These are phyloP conservation scores for Bibio marci DNA, from an alignment of 2,888 invertebrate genomes.

Conservation along the genomic window DNA sequence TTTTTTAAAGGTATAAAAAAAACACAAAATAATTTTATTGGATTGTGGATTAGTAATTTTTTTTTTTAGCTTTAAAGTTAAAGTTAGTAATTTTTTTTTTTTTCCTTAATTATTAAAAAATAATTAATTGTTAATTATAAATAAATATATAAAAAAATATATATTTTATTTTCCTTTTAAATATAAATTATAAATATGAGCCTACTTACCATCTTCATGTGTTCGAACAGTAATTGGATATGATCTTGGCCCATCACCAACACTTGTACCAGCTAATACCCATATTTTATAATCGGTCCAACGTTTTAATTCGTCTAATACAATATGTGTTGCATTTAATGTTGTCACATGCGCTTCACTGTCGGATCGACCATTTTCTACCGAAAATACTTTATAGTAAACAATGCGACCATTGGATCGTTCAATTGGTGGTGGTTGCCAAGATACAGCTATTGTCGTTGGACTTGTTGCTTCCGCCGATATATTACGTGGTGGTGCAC, in stretches of 20 bases:
- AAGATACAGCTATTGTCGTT: conserved; percentile 73
- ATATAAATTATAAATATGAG: too few species aligned
- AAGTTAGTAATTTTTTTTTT: background rate
- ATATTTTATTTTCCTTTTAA: too few species aligned
- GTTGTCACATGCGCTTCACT: conserved; percentile 67
- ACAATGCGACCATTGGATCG: conserved; percentile 83
- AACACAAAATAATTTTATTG: too few species aligned
- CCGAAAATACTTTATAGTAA: conserved; percentile 87
- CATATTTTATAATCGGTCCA: conserved; percentile 96
- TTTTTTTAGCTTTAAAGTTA: too few species aligned
- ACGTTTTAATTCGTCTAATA: conserved; percentile 76
- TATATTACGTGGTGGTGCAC: conserved; percentile 91
- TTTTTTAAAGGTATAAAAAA: too few species aligned
- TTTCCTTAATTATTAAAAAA: too few species aligned
- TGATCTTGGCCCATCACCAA: conserved; percentile 90
- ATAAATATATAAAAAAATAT: too few species aligned
- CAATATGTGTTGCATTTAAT: conserved; percentile 61
- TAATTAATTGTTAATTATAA: too few species aligned
- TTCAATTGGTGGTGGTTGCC: conserved; percentile 85
- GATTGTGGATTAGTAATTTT: too few species aligned
- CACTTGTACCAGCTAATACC: conserved; percentile 90
- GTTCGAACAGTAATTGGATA: conserved; percentile 85
- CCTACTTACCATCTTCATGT: conserved; percentile 95
- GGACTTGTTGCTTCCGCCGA: conserved; percentile 75
- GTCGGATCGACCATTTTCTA: conserved; percentile 69